Conservation (phyloP, 2,113 vertebrate genomes). For the Bos indicus region DNA sequence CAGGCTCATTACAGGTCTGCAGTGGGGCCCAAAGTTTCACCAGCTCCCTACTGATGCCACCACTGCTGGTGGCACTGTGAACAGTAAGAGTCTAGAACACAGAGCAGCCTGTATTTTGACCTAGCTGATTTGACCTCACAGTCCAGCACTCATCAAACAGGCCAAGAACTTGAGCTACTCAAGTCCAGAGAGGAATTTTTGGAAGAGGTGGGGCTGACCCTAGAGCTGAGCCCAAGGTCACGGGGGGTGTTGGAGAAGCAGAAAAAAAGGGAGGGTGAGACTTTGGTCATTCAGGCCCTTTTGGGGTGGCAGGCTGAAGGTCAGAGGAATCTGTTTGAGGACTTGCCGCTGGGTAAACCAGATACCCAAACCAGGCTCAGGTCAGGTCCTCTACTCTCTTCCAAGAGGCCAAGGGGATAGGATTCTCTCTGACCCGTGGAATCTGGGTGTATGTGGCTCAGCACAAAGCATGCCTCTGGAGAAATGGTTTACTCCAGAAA, state of each 20-base stretch:
- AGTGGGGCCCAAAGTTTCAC: neutral
- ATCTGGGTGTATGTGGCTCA: neutral
- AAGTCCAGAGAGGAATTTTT: neutral
- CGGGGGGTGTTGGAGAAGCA: neutral
- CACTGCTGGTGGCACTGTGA: neutral
- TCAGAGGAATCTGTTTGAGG: neutral
- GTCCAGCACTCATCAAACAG: neutral
- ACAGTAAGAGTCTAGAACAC: neutral
- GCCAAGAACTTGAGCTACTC: neutral
- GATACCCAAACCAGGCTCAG: neutral
- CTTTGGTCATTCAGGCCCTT: fast-evolving
- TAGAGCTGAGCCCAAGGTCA: neutral
- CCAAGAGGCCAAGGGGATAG: no score
- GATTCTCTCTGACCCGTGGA: neutral
- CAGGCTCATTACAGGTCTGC: neutral
- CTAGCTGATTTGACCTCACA: neutral
- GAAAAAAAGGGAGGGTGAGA: neutral
- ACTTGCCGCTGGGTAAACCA: fast-evolving
- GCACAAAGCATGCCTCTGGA: neutral
- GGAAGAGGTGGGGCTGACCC: neutral
- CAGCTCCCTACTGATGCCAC: fast-evolving
- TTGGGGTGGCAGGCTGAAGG: neutral
- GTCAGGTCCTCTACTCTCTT: neutral
- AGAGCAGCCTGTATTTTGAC: no score
- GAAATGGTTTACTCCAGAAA: neutral